These are phyloP conservation scores for Chamaea fasciata DNA, from an alignment of 2,113 vertebrate species.

Conservation along the genomic window DNA sequence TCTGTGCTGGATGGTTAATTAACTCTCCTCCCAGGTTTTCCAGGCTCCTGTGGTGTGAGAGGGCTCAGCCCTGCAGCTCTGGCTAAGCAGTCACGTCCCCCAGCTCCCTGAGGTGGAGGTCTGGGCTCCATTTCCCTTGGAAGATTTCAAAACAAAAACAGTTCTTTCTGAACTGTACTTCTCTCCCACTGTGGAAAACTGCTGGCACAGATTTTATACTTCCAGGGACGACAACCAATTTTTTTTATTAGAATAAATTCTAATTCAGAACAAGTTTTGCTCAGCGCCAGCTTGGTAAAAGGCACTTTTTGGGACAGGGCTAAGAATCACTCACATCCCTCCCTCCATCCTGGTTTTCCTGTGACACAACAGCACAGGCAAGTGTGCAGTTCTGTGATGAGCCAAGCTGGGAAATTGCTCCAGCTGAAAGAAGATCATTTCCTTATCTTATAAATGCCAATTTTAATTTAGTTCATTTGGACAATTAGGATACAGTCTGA, in stretches of 20 bases:
- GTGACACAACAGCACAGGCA: not conserved
- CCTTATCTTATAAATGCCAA: not conserved
- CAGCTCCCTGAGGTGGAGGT: not conserved
- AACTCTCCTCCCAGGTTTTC: not conserved
- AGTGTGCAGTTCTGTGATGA: not conserved
- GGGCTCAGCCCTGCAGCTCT: not conserved
- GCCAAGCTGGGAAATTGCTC: not conserved
- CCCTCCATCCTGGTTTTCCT: not conserved
- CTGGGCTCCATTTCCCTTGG: not conserved
- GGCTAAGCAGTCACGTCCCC: fast-evolving
- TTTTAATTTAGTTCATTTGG: not conserved
- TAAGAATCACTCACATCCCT: not conserved
- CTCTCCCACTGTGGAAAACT: not conserved
- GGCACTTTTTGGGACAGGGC: not conserved
- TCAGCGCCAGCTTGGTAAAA: not conserved
- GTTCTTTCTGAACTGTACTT: not conserved
- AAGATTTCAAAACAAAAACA: not conserved
- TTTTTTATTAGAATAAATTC: not conserved
- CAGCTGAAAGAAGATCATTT: not conserved
- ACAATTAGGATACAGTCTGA: not conserved
- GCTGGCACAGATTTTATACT: not conserved
- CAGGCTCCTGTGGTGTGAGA: not conserved
- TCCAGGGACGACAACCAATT: not conserved
- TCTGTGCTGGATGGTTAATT: not conserved
- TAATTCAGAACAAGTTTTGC: not conserved